These are phyloP conservation scores for Sander vitreus DNA, from an alignment of 2,113 vertebrate genomes.

Conservation along the genomic window DNA sequence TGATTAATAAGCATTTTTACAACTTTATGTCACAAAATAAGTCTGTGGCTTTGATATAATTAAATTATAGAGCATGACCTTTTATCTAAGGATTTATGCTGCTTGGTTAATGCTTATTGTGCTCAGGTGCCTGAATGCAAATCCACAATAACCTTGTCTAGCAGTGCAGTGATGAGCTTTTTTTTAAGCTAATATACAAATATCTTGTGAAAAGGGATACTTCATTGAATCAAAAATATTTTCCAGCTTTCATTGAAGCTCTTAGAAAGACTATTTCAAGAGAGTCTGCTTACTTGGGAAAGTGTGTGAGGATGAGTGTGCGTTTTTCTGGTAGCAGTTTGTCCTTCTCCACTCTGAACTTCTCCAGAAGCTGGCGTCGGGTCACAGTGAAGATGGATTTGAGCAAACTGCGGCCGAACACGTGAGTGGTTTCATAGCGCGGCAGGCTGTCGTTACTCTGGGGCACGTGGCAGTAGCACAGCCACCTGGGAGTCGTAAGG, in stretches of 20 bases:
- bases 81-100: neutral
- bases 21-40: neutral
- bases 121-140: neutral
- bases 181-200: too few species aligned
- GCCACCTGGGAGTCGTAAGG: slow-evolving; percentile 84
- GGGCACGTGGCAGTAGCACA: slow-evolving; percentile 98
- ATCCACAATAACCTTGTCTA: neutral
- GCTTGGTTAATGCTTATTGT: neutral
- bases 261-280: neutral
- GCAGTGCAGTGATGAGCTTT: neutral
- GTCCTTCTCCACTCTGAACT: slow-evolving; percentile 98
- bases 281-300: slow-evolving; percentile 89
- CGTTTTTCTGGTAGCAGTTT: slow-evolving; percentile 97
- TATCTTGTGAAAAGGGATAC: too few species aligned
- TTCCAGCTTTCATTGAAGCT: neutral
- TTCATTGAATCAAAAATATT: neutral
- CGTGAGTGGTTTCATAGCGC: slow-evolving; percentile 96
- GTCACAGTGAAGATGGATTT: slow-evolving; percentile 98
- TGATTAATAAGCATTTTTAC: neutral
- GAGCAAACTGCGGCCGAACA: slow-evolving; percentile 95
- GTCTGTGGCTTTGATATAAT: too few species aligned
- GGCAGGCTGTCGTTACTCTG: slow-evolving; percentile 98
- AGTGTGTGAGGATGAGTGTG: slow-evolving; percentile 98
- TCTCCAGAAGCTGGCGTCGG: slow-evolving; percentile 95
- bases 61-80: neutral